Base-by-base conservation (phyloP, 2,113 vertebrate species). In the Mola mola region DNA sequence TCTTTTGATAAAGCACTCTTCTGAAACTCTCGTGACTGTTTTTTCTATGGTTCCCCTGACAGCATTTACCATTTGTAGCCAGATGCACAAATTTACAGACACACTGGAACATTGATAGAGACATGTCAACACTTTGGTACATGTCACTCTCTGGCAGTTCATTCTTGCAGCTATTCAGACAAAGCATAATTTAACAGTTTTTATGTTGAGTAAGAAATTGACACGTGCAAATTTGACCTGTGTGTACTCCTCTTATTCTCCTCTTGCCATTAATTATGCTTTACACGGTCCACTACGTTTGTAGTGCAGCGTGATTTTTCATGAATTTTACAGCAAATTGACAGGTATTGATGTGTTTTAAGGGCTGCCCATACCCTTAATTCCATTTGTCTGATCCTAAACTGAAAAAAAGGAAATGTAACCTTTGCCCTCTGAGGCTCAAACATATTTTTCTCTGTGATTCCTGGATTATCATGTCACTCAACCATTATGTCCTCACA, bases 1-100 rank as follows among this genome's bases (percentile, higher is more conserved):
- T 58, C 73, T 65, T 76, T 81, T 88, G 72, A 81, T 85, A 69
- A 84, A 85, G 19, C 8, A 40, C 28, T 50, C 33, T 56, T 48
- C 49, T 64, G 59, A 87, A 71, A 66, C 66, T 47, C 44, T 66
- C 56, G 37, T 28, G 34, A 19, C 42, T 63, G 48, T 78, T 69
- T 58, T 69, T 77, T 61, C 58, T 62, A 8, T 42, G 17, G 24
- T 52, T 66, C 36, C 8, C 48, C 8, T 40, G 61, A 41, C 56
- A 47, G 61, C 51, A 37, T 8, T 10, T n/a, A 46, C 44, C 28
- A 19, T 29, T 24, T 24, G 3, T 46, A 47, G 26, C 42, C 65
- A 49, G 59, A 49, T 49, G 46, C 57, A 60, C 57, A 53, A 73
- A 42, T 13, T 42, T 10, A 13, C 26, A 42, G 19, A 66, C 37